Conservation (phyloP, 2,888 invertebrate species). For the Campopleginae sp. region DNA sequence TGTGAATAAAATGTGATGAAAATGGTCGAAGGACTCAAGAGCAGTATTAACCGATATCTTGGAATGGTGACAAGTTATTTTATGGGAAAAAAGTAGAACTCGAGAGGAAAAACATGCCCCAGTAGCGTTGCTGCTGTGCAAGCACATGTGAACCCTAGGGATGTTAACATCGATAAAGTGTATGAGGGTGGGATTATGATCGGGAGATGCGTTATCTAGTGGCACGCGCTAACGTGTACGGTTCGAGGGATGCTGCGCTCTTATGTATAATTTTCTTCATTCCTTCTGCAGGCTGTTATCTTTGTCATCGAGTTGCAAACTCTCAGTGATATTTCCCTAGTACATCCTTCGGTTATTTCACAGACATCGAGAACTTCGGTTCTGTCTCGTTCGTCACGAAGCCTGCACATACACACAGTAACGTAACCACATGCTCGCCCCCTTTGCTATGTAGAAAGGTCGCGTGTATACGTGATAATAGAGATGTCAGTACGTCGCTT, state of each 20-base stretch:
- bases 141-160: slow-evolving; percentile 15
- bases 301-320: slow-evolving; percentile 48
- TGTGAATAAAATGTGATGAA: background rate
- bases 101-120: background rate
- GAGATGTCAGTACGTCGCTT: slow-evolving; percentile 83
- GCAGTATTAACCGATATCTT: background rate
- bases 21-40: background rate
- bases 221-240: slow-evolving; percentile 78
- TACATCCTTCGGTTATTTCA: slow-evolving; percentile 37
- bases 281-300: slow-evolving; percentile 26
- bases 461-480: slow-evolving; percentile 80
- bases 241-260: slow-evolving; percentile 67
- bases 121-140: background rate
- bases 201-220: slow-evolving; percentile 83
- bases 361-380: slow-evolving; percentile 35
- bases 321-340: slow-evolving; percentile 62
- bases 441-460: slow-evolving; percentile 49
- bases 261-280: slow-evolving; percentile 28
- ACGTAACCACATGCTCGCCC: slow-evolving; percentile 38
- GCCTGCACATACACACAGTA: slow-evolving; percentile 1
- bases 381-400: slow-evolving; percentile 24
- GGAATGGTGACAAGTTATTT: background rate
- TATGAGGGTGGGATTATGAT: slow-evolving; percentile 78
- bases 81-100: background rate
- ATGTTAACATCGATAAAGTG: slow-evolving; percentile 60